phyloP scores from a whole-genome alignment of 2,113 vertebrate species.

The Gadus chalcogrammus region DNA sequence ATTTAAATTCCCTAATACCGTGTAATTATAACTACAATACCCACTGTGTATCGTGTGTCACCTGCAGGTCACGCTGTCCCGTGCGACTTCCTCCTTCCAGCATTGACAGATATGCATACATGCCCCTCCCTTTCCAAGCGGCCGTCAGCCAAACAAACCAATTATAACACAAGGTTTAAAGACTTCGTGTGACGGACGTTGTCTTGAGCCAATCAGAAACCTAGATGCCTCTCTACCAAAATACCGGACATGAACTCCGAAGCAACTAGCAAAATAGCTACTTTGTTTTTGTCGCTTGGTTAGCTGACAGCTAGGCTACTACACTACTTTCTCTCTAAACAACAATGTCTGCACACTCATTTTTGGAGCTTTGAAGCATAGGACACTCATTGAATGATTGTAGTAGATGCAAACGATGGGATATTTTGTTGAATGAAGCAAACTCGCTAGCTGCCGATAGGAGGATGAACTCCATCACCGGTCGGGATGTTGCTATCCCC shows the following conservation, averaged over 20 bases:
- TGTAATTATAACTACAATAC: too few relatives aligned
- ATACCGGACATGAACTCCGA: constrained; percentile 64
- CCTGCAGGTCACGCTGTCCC: constrained; percentile 56
- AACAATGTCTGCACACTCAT: not conserved
- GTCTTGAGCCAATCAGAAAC: constrained; percentile 46
- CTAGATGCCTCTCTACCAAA: not conserved
- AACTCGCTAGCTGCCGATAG: constrained; percentile 9
- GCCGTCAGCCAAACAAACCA: constrained; percentile 39
- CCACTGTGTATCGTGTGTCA: constrained; percentile 18
- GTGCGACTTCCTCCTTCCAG: constrained; percentile 66
- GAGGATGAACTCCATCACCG: constrained; percentile 83
- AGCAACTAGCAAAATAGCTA: constrained; percentile 46
- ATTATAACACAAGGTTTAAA: not conserved
- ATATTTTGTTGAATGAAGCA: constrained; percentile 67
- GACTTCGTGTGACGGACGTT: constrained; percentile 25
- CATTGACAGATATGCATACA: constrained; percentile 50
- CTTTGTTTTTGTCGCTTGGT: constrained; percentile 74
- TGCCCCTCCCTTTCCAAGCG: constrained; percentile 21
- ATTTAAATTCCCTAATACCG: too few relatives aligned
- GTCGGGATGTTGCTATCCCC: constrained; percentile 73
- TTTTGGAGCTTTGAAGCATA: not conserved
- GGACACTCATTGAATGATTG: not conserved
- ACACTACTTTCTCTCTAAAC: constrained; percentile 12
- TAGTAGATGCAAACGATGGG: constrained; percentile 33
- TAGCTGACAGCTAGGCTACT: constrained; percentile 54